phyloP scores from a whole-genome alignment of 2,888 invertebrate genomes.

The Cremastinae sp. region DNA sequence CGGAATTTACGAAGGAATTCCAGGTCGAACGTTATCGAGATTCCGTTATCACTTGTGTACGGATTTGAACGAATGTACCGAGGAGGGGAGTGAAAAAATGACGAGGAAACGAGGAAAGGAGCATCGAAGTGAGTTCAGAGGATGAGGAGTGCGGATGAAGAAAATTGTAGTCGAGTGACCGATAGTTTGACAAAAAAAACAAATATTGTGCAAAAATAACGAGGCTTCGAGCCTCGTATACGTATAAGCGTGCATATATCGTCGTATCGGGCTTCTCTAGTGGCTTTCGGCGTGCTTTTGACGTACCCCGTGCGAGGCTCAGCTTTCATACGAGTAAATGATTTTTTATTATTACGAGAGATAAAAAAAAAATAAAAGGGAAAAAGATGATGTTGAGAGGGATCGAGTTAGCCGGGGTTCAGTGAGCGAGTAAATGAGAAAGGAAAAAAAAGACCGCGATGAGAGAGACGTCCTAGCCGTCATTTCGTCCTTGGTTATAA shows the following conservation, averaged over 20 bases:
- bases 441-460: conserved; percentile 32
- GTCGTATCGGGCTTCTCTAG: conserved; percentile 59
- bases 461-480: conserved; percentile 47
- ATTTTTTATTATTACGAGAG: conserved; percentile 52
- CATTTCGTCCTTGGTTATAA: conserved; percentile 53
- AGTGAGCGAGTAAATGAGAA: conserved; percentile 6
- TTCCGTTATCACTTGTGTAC: conserved; percentile 7
- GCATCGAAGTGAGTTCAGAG: background rate
- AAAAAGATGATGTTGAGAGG: conserved; percentile 22
- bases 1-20: background rate
- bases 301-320: conserved; percentile 59
- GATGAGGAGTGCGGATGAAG: conserved; percentile 13
- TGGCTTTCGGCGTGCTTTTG: conserved; percentile 63
- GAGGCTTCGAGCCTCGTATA: conserved; percentile 41
- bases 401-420: conserved; percentile 42
- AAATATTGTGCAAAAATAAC: conserved; percentile 35
- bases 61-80: conserved; percentile 25
- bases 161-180: conserved; percentile 53
- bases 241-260: conserved; percentile 47
- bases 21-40: conserved; percentile 1
- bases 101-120: conserved; percentile 52
- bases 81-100: conserved; percentile 44
- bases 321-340: conserved; percentile 59
- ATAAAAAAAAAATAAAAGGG: conserved; percentile 15
- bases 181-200: conserved; percentile 44